Evolutionary conservation across 2,113 vertebrate species (phyloP).

Genomic region (Syngnathus scovelli): DNA sequence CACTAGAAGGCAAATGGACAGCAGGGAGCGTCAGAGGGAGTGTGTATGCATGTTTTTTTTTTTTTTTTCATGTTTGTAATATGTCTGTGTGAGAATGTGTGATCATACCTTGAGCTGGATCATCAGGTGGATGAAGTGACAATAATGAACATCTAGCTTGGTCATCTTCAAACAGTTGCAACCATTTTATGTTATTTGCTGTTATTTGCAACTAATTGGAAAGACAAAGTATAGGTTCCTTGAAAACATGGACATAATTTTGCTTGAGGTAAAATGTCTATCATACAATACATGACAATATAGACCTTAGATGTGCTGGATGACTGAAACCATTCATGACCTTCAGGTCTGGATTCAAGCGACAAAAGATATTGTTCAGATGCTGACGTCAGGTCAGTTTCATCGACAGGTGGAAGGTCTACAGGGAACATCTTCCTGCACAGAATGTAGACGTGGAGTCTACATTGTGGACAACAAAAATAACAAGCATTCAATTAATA

Average conservation of each 20-base stretch:
- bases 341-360: conserved; percentile 21
- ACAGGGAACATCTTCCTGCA: conserved; percentile 45
- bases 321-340: conserved; percentile 19
- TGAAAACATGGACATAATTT: background rate
- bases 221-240: background rate
- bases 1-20: conserved; percentile 61
- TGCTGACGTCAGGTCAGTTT: conserved; percentile 17
- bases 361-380: conserved; percentile 32
- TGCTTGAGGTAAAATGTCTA: background rate
- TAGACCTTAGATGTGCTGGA: conserved; percentile 31
- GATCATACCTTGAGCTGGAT: conserved; percentile 52
- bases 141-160: conserved; percentile 40
- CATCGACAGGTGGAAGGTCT: conserved; percentile 41
- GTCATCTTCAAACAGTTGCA: conserved; percentile 61
- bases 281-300: background rate
- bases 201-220: conserved; percentile 56
- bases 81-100: background rate
- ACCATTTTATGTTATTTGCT: conserved; percentile 30
- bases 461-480: background rate
- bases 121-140: conserved; percentile 50
- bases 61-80: background rate
- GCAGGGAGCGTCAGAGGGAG: background rate
- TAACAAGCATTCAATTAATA: background rate
- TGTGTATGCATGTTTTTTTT: background rate
- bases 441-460: background rate